Conservation (phyloP, 2,888 invertebrate genomes). For the Lasioglossum marginatum region DNA sequence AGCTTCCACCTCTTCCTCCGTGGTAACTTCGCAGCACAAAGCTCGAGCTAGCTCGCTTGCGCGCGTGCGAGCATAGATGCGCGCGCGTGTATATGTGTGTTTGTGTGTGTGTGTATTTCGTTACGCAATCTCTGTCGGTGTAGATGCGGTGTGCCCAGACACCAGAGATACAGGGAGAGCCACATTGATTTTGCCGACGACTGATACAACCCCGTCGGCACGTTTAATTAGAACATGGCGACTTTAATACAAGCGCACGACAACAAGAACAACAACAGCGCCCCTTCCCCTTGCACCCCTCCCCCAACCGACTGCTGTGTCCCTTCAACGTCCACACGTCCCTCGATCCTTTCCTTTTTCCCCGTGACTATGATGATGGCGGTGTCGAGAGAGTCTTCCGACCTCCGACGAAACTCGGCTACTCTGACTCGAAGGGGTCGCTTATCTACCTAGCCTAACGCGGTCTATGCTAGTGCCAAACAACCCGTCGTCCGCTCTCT, state of each 20-base stretch:
- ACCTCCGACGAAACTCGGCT: constrained; percentile 40
- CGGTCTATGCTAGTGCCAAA: constrained; percentile 73
- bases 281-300: constrained; percentile 54
- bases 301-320: constrained; percentile 25
- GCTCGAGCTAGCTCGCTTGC: not conserved
- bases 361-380: constrained; percentile 19
- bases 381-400: constrained; percentile 20
- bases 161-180: constrained; percentile 46
- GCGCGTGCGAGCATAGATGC: not conserved
- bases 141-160: constrained; percentile 38
- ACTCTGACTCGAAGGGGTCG: constrained; percentile 70
- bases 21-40: not conserved
- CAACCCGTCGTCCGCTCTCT: constrained; percentile 62
- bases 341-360: constrained; percentile 5
- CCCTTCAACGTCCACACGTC: constrained; percentile 19
- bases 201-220: constrained; percentile 83
- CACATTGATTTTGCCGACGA: constrained; percentile 83
- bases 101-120: not conserved
- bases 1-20: constrained; percentile 5
- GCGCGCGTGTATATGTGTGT: not conserved
- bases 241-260: constrained; percentile 84
- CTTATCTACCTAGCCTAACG: constrained; percentile 78
- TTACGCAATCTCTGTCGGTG: constrained; percentile 11
- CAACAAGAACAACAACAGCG: constrained; percentile 83
- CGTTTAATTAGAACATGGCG: constrained; percentile 84